Conservation (phyloP, 2,888 invertebrate genomes). For the Pterostichus niger region DNA sequence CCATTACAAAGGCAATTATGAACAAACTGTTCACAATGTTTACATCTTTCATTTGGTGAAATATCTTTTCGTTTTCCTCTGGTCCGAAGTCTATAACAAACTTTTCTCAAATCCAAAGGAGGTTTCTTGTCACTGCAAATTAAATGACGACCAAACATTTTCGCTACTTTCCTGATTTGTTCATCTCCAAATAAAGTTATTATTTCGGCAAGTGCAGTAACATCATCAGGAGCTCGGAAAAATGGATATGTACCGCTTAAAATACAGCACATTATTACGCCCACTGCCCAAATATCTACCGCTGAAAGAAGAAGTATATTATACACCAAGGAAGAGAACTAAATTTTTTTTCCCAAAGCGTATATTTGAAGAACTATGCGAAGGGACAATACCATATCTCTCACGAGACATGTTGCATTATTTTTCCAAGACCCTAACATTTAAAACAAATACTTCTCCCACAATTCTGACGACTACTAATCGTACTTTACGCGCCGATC, state of each 20-base stretch:
- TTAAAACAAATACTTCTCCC: too few species aligned
- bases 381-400: too few species aligned
- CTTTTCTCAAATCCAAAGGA: constrained; percentile 77
- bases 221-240: constrained; percentile 89
- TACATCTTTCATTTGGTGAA: constrained; percentile 71
- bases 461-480: too few species aligned
- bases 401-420: too few species aligned
- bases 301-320: constrained; percentile 77
- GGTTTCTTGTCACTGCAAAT: constrained; percentile 78
- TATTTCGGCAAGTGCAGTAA: constrained; percentile 90
- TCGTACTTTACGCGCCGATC: too few species aligned
- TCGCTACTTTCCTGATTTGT: constrained; percentile 84
- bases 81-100: constrained; percentile 77
- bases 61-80: constrained; percentile 70
- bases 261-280: constrained; percentile 89
- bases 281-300: constrained; percentile 94
- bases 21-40: constrained; percentile 75
- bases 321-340: too few species aligned
- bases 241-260: constrained; percentile 91
- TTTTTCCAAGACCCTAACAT: too few species aligned
- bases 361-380: too few species aligned
- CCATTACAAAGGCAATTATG: constrained; percentile 76
- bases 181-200: constrained; percentile 88
- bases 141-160: constrained; percentile 82
- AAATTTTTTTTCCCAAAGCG: too few species aligned